Percentiles rank a stretch among this genome's conserved stretches.
phyloP scores from a whole-genome alignment of 2,113 vertebrate genomes.

The Neopipo cinnamomea region DNA sequence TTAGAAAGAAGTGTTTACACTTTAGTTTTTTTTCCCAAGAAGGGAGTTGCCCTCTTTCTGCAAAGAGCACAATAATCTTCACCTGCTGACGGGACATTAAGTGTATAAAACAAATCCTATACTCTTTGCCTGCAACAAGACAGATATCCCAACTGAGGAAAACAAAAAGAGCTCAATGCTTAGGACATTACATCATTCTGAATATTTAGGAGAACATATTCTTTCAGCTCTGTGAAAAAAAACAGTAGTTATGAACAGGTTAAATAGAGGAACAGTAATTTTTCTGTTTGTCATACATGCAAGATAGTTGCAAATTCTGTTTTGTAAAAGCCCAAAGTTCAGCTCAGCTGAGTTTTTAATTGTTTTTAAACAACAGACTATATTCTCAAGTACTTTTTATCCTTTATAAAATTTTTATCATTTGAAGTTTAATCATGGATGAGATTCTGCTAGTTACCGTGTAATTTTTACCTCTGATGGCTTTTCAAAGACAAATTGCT shows the following conservation, averaged over 20 bases:
- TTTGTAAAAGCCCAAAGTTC: background rate
- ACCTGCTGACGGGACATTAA: background rate
- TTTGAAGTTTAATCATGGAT: background rate
- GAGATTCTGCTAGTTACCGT: background rate
- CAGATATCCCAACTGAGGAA: background rate
- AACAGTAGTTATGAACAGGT: background rate
- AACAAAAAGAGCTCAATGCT: background rate
- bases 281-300: background rate
- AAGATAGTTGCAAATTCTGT: background rate
- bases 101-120: background rate
- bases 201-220: background rate
- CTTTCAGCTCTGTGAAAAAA: background rate
- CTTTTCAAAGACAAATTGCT: conserved; percentile 81
- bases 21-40: background rate
- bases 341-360: background rate
- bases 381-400: background rate
- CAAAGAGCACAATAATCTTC: background rate
- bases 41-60: background rate
- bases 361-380: background rate
- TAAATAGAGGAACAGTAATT: accelerated
- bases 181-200: background rate
- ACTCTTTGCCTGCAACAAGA: background rate
- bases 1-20: background rate
- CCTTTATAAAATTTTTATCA: background rate
- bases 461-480: conserved; percentile 68